phyloP scores from a whole-genome alignment of 2,797 vertebrate genomes.

The Takifugu rubripes region DNA sequence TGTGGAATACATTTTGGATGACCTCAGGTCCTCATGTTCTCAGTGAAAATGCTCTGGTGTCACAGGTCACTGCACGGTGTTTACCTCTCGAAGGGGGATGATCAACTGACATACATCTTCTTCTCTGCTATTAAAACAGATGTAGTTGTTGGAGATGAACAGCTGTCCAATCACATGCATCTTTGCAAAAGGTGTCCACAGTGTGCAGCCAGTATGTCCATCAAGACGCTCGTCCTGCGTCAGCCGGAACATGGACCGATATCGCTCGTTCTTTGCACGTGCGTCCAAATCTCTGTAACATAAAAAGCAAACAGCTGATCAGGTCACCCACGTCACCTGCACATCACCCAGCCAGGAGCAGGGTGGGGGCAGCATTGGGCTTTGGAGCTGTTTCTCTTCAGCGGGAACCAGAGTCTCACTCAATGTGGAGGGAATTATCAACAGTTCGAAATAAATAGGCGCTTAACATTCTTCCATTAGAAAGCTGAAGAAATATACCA shows the following conservation, averaged over 20 bases:
- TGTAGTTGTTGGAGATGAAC: slow-evolving; percentile 97
- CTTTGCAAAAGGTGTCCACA: slow-evolving; percentile 95
- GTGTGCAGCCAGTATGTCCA: slow-evolving; percentile 93
- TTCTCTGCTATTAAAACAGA: slow-evolving; percentile 93
- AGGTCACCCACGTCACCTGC: not conserved
- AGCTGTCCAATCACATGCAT: slow-evolving; percentile 93
- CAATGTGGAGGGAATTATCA: too few relatives aligned
- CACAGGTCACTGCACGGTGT: too few relatives aligned
- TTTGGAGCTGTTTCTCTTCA: too few relatives aligned
- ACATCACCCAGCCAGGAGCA: too few relatives aligned
- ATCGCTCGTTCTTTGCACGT: slow-evolving; percentile 92
- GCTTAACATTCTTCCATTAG: too few relatives aligned
- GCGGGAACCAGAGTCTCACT: too few relatives aligned
- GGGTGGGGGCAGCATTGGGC: too few relatives aligned
- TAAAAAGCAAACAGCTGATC: not conserved
- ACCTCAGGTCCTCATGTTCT: too few relatives aligned
- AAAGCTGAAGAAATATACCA: too few relatives aligned
- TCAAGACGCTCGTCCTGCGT: slow-evolving; percentile 91
- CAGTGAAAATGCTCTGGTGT: too few relatives aligned
- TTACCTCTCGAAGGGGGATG: slow-evolving; percentile 91
- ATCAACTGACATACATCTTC: slow-evolving; percentile 93
- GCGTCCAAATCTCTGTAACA: slow-evolving; percentile 88
- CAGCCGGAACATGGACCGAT: slow-evolving; percentile 86
- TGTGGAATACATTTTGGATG: slow-evolving; percentile 43
- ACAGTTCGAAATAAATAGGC: too few relatives aligned